Evolutionary conservation across 2,797 vertebrate species (phyloP).

Genomic region (Characodon lateralis): DNA sequence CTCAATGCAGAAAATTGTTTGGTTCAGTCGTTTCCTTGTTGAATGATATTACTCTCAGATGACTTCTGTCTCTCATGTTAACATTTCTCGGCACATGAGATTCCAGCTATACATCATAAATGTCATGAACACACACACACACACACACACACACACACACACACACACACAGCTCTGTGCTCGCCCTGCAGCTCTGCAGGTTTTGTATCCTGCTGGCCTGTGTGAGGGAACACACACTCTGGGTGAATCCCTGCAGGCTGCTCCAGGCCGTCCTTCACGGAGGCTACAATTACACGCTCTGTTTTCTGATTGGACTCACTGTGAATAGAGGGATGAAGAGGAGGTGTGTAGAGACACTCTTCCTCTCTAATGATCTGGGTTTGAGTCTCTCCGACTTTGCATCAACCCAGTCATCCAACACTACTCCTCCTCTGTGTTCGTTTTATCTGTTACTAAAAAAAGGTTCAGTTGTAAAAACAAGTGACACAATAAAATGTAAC

Average conservation of each 20-base stretch:
- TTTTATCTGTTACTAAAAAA: background rate
- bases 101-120: background rate
- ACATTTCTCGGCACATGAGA: conserved; percentile 2
- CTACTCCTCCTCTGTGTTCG: background rate
- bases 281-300: conserved; percentile 59
- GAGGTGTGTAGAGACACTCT: conserved; percentile 10
- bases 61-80: background rate
- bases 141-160: background rate
- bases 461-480: background rate
- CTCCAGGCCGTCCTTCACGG: conserved; percentile 56
- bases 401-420: background rate
- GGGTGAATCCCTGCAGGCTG: conserved; percentile 30
- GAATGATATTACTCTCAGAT: background rate
- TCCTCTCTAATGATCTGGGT: conserved; percentile 16
- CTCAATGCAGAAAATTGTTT: background rate
- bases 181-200: conserved; percentile 4
- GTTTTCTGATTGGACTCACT: conserved; percentile 26
- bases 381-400: background rate
- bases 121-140: background rate
- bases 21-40: background rate
- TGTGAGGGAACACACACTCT: conserved; percentile 5
- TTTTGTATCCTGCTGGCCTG: background rate
- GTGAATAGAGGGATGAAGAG: conserved; percentile 22
- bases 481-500: background rate
- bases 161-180: background rate